Evolutionary conservation across 1,140 invertebrate species (phyloP).

Genomic region (Chymomyza costata): DNA sequence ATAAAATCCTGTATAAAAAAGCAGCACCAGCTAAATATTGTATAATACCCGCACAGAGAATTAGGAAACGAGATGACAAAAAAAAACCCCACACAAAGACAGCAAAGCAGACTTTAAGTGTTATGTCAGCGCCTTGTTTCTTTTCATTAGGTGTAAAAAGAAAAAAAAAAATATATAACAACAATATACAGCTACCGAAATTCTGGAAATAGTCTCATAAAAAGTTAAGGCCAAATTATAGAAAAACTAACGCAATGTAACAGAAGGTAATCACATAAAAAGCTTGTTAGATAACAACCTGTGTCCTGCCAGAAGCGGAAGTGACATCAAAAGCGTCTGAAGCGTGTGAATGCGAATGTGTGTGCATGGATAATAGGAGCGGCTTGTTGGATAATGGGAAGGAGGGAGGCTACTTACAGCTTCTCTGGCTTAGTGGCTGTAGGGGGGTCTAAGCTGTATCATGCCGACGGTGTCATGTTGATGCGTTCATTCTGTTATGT

Average conservation of each 20-base stretch:
- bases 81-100: too few relatives aligned
- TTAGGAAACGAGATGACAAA: too few relatives aligned
- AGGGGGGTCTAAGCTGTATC: conserved; percentile 55
- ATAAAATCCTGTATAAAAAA: too few relatives aligned
- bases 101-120: too few relatives aligned
- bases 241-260: conserved; percentile 66
- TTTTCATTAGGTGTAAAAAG: too few relatives aligned
- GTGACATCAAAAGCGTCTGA: conserved; percentile 46
- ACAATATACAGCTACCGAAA: conserved; percentile 22
- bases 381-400: too few relatives aligned
- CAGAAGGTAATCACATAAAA: conserved; percentile 67
- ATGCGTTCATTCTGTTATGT: conserved; percentile 59
- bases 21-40: too few relatives aligned
- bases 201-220: conserved; percentile 65
- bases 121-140: too few relatives aligned
- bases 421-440: conserved; percentile 2
- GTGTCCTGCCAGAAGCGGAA: conserved; percentile 31
- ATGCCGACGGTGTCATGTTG: conserved; percentile 67
- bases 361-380: conserved; percentile 17
- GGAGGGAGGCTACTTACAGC: neutral
- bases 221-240: conserved; percentile 71
- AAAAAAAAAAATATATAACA: too few relatives aligned
- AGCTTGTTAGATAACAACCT: conserved; percentile 67
- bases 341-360: conserved; percentile 43
- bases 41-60: too few relatives aligned